A percentile compares a stretch with the other conserved stretches of the same genome.
Evolutionary conservation across 2,888 invertebrate genomes (phyloP).

Genomic region (Candidula unifasciata): DNA sequence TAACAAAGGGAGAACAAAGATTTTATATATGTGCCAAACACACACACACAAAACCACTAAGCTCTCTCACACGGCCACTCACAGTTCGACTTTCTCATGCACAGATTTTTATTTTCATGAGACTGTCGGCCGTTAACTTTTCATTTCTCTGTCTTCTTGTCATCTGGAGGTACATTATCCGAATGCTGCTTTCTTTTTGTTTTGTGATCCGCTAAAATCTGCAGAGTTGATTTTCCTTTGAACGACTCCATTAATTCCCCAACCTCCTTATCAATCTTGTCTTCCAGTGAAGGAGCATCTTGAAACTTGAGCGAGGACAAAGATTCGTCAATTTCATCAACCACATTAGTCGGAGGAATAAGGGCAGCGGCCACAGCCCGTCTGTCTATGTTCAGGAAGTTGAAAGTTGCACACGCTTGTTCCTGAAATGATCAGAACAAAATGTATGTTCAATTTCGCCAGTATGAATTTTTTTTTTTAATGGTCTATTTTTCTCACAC

Average conservation of each 20-base stretch:
- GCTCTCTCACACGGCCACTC: no score
- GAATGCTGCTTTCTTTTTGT: neutral
- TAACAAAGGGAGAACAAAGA: no score
- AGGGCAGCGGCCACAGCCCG: constrained; percentile 82
- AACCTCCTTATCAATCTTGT: neutral
- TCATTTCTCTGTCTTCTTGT: neutral
- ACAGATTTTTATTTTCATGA: no score
- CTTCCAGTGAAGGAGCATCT: neutral
- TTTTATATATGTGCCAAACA: no score
- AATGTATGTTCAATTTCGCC: neutral
- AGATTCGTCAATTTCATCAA: neutral
- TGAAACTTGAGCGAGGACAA: neutral
- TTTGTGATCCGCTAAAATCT: neutral
- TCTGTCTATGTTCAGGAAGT: constrained; percentile 91
- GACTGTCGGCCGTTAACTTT: no score
- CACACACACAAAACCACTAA: no score
- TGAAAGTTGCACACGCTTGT: constrained; percentile 92
- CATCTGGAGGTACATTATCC: neutral
- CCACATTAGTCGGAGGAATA: constrained; percentile 78
- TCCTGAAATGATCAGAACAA: constrained; percentile 78
- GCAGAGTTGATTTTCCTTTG: neutral
- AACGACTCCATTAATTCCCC: neutral
- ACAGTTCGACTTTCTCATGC: no score
- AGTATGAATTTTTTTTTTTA: no score
- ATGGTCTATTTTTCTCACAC: neutral